phyloP scores from a whole-genome alignment of 2,113 vertebrate genomes.

The Daphoenositta chrysoptera region DNA sequence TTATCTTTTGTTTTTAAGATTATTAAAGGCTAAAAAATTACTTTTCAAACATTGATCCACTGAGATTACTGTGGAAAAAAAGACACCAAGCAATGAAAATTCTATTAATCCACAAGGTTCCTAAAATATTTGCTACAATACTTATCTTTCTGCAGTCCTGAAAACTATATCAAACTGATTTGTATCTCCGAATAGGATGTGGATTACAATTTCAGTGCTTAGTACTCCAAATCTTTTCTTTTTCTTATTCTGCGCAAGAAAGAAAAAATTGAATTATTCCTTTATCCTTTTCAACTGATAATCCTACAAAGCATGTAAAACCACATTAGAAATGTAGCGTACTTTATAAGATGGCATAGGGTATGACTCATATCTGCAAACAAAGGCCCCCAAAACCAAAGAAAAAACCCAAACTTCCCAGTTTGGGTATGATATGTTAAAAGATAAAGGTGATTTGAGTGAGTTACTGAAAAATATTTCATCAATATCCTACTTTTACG shows the following conservation, averaged over 20 bases:
- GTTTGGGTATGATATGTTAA: neutral
- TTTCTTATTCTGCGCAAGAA: neutral
- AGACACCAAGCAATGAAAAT: slow-evolving; percentile 40
- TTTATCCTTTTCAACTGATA: slow-evolving; percentile 55
- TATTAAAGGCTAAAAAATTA: slow-evolving; percentile 58
- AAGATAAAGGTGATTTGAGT: neutral
- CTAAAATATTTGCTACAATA: slow-evolving; percentile 62
- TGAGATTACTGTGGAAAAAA: slow-evolving; percentile 27
- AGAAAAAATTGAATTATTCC: slow-evolving; percentile 54
- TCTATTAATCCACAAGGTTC: slow-evolving; percentile 61
- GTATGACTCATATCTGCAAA: neutral
- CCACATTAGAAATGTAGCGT: neutral
- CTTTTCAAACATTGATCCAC: slow-evolving; percentile 59
- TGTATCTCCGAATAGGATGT: slow-evolving; percentile 35
- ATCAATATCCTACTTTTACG: slow-evolving; percentile 36
- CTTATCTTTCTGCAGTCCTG: slow-evolving; percentile 51
- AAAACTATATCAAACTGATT: slow-evolving; percentile 59
- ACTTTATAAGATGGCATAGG: neutral
- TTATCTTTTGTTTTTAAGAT: slow-evolving; percentile 55
- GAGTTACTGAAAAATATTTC: slow-evolving; percentile 1
- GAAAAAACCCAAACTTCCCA: neutral
- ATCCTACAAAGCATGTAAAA: slow-evolving; percentile 45
- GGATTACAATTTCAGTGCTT: slow-evolving; percentile 51
- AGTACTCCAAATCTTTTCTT: slow-evolving; percentile 9
- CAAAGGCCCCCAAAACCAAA: neutral